A percentile compares a stretch with the other conserved stretches of the same genome.
Evolutionary conservation across 2,113 vertebrate genomes (phyloP).

Genomic region (Bubalus kerabau): DNA sequence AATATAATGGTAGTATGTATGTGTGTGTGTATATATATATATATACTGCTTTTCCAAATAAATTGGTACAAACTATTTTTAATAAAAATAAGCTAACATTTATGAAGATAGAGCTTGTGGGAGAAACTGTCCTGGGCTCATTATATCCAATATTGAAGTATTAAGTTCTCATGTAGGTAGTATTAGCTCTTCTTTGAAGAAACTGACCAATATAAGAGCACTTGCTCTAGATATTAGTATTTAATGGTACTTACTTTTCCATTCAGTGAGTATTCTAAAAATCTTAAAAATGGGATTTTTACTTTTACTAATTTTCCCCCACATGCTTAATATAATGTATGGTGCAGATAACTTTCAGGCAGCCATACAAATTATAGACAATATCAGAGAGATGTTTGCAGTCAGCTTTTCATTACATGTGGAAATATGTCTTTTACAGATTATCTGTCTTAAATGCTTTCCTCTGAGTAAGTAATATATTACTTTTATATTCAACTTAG

Average conservation of each 20-base stretch:
- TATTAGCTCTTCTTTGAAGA: constrained; percentile 1
- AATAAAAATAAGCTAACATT: not conserved
- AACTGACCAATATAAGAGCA: not conserved
- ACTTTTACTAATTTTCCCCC: not conserved
- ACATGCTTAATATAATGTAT: not conserved
- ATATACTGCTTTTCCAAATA: not conserved
- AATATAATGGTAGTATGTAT: not conserved
- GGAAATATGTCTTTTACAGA: not conserved
- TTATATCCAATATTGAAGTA: not conserved
- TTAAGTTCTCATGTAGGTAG: not conserved
- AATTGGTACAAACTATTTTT: not conserved
- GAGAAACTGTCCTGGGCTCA: not conserved
- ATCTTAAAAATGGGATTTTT: not conserved
- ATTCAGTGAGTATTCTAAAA: not conserved
- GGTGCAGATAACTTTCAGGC: not conserved
- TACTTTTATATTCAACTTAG: not conserved
- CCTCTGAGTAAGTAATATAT: not conserved
- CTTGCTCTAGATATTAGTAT: not conserved
- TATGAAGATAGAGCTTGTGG: not conserved
- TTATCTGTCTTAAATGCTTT: not conserved
- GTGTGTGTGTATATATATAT: fast-evolving
- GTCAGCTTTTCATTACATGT: not conserved
- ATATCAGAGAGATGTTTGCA: not conserved
- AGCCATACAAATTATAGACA: not conserved
- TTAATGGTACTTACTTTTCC: constrained; percentile 1